Evolutionary conservation across 2,888 invertebrate species (phyloP).

Genomic region (Dendrolimus houi): DNA sequence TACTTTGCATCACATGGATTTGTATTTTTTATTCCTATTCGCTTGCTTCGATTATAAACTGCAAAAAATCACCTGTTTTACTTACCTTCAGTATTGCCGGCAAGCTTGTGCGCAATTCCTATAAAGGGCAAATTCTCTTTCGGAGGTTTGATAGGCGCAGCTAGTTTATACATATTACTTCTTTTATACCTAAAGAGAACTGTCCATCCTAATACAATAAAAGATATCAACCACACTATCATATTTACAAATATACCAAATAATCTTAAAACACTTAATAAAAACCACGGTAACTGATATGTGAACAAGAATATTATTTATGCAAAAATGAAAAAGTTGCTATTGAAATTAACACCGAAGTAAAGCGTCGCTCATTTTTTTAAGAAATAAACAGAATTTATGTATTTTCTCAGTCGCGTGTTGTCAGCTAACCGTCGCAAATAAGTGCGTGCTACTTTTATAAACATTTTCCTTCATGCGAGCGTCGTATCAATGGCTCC

Average conservation of each 20-base stretch:
- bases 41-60: too few relatives aligned
- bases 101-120: constrained; percentile 36
- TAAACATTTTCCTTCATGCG: background rate
- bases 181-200: constrained; percentile 34
- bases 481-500: background rate
- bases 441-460: background rate
- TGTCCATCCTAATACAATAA: constrained; percentile 27
- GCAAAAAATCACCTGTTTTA: background rate
- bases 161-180: constrained; percentile 42
- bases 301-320: background rate
- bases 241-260: constrained; percentile 18
- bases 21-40: too few relatives aligned
- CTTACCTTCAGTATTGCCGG: constrained; percentile 46
- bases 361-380: background rate
- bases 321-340: background rate
- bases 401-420: background rate
- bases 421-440: background rate
- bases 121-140: constrained; percentile 31
- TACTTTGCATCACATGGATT: too few relatives aligned
- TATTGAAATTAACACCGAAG: too few relatives aligned
- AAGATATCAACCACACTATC: constrained; percentile 33
- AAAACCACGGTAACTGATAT: background rate
- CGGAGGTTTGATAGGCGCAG: constrained; percentile 25
- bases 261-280: background rate
- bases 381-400: background rate